phyloP scores from a whole-genome alignment of 2,797 vertebrate species.

The Aulostomus chinensis region DNA sequence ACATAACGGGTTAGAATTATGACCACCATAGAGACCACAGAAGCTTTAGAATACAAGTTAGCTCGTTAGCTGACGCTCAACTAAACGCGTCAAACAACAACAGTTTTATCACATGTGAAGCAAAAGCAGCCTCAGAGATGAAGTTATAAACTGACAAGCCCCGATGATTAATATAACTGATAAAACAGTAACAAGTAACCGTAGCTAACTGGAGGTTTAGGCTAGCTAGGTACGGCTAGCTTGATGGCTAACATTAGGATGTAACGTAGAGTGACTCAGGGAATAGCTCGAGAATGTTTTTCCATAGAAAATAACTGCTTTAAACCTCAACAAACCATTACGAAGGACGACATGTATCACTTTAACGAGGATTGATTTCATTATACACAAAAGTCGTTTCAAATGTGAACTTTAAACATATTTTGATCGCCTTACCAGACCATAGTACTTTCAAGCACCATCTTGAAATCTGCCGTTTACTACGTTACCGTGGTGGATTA shows the following conservation, averaged over 20 bases:
- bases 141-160: too few relatives aligned
- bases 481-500: slow-evolving; percentile 42
- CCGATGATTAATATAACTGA: too few relatives aligned
- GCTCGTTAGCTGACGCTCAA: slow-evolving; percentile 39
- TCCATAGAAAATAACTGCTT: neutral
- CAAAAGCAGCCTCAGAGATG: too few relatives aligned
- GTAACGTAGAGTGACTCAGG: slow-evolving; percentile 58
- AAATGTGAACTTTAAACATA: slow-evolving; percentile 9
- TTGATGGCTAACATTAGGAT: slow-evolving; percentile 52
- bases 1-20: too few relatives aligned
- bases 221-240: slow-evolving; percentile 41
- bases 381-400: accelerated
- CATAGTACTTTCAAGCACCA: slow-evolving; percentile 97
- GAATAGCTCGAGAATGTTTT: slow-evolving; percentile 9
- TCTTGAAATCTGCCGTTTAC: slow-evolving; percentile 72
- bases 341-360: too few relatives aligned
- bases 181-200: too few relatives aligned
- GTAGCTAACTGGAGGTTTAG: neutral
- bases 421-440: slow-evolving; percentile 87
- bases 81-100: slow-evolving; percentile 9
- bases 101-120: too few relatives aligned
- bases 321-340: too few relatives aligned
- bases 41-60: too few relatives aligned
- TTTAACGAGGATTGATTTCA: too few relatives aligned
- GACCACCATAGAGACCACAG: too few relatives aligned